Evolutionary conservation across 2,797 vertebrate genomes (phyloP).

Genomic region (Caiman crocodilus): DNA sequence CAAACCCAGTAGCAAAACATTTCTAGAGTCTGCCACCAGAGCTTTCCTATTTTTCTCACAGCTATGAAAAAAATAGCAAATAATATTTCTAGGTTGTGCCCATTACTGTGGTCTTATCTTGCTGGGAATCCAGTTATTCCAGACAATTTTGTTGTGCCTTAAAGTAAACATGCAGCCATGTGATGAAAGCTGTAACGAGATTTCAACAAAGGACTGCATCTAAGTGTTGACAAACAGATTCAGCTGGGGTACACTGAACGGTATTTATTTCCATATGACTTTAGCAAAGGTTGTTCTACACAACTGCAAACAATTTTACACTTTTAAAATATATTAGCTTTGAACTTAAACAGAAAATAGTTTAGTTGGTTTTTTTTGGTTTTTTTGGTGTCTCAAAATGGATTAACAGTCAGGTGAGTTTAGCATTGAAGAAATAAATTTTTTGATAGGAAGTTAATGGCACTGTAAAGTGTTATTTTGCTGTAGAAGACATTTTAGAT

Average conservation of each 20-base stretch:
- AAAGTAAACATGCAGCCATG: conserved; percentile 62
- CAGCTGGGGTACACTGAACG: conserved; percentile 54
- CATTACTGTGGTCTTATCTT: conserved; percentile 45
- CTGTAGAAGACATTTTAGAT: conserved; percentile 56
- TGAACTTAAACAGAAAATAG: conserved; percentile 70
- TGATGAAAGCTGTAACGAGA: conserved; percentile 69
- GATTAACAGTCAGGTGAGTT: conserved; percentile 40
- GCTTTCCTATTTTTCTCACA: not conserved
- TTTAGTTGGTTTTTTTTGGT: conserved; percentile 27
- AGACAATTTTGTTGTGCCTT: conserved; percentile 44
- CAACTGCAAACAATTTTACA: conserved; percentile 74
- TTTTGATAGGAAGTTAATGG: conserved; percentile 70
- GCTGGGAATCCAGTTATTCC: not conserved
- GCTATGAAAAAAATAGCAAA: conserved; percentile 24
- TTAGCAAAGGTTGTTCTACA: conserved; percentile 71
- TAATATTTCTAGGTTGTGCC: conserved; percentile 28
- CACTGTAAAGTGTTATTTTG: conserved; percentile 70
- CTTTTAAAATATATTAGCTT: conserved; percentile 69
- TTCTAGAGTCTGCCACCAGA: conserved; percentile 11
- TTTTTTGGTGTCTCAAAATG: conserved; percentile 48
- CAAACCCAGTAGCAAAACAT: not conserved
- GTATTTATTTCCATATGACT: conserved; percentile 67
- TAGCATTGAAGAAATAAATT: conserved; percentile 27
- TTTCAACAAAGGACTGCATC: conserved; percentile 60
- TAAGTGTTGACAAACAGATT: conserved; percentile 39